Evolutionary conservation across 2,797 vertebrate species (phyloP).

Genomic region (Natrix natrix): DNA sequence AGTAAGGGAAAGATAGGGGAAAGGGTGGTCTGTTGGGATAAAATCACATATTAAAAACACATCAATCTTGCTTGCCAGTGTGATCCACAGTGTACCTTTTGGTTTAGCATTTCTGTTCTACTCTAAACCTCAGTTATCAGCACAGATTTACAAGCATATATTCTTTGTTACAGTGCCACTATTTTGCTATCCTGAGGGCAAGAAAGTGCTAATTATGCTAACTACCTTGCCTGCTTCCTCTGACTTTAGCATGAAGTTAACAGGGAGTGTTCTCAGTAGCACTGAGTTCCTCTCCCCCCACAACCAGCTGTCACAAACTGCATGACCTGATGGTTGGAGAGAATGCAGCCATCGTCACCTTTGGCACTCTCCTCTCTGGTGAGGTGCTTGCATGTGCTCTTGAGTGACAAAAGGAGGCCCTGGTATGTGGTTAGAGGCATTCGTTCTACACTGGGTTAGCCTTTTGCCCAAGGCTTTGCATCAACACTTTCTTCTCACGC

Average conservation of each 20-base stretch:
- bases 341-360: neutral
- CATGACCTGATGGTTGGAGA: fast-evolving
- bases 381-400: neutral
- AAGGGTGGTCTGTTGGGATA: slow-evolving; percentile 65
- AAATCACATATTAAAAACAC: slow-evolving; percentile 72
- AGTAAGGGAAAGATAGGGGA: slow-evolving; percentile 61
- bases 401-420: neutral
- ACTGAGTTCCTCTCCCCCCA: slow-evolving; percentile 11
- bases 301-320: slow-evolving; percentile 21
- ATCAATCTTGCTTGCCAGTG: slow-evolving; percentile 69
- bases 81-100: slow-evolving; percentile 50
- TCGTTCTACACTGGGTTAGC: neutral
- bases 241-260: neutral
- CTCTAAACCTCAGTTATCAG: slow-evolving; percentile 58
- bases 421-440: neutral
- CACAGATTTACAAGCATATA: slow-evolving; percentile 39
- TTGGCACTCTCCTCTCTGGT: neutral
- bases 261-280: slow-evolving; percentile 12
- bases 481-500: neutral
- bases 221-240: neutral
- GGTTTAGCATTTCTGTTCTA: slow-evolving; percentile 63
- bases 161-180: neutral
- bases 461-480: neutral
- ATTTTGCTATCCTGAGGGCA: neutral
- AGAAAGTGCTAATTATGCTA: neutral